Evolutionary conservation across 2,113 vertebrate species (phyloP).

Genomic region (Campylorhamphus procurvoides): DNA sequence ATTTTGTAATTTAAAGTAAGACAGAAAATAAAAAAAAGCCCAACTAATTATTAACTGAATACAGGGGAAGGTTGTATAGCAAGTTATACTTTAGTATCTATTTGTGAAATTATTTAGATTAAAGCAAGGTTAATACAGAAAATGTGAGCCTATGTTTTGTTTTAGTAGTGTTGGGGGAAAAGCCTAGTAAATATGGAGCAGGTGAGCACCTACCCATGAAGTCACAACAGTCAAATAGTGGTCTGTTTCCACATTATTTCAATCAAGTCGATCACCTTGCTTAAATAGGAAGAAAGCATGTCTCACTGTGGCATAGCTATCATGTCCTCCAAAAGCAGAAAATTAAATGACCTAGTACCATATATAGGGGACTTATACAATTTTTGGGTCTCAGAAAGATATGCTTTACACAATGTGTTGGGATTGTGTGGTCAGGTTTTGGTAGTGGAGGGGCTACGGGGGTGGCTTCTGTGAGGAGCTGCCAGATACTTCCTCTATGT

Average conservation of each 20-base stretch:
- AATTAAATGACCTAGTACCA: neutral
- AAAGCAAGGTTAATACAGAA: neutral
- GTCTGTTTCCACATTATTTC: neutral
- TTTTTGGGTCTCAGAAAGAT: neutral
- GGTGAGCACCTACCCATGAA: neutral
- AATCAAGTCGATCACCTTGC: neutral
- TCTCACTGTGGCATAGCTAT: neutral
- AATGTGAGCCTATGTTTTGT: neutral
- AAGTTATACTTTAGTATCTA: neutral
- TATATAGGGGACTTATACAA: too few relatives aligned
- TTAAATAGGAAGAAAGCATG: neutral
- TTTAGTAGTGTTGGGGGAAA: neutral
- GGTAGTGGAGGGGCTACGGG: fast-evolving
- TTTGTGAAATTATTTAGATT: neutral
- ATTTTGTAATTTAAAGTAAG: neutral
- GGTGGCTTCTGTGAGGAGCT: neutral
- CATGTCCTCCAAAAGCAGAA: neutral
- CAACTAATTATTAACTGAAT: neutral
- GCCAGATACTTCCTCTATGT: too few relatives aligned
- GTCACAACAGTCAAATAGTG: neutral
- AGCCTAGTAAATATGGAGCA: neutral
- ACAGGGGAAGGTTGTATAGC: neutral
- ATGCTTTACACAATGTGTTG: neutral
- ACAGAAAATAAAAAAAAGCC: neutral
- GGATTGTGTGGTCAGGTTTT: neutral